Evolutionary conservation across 2,113 vertebrate species (phyloP).

Genomic region (Pterophyllum scalare): DNA sequence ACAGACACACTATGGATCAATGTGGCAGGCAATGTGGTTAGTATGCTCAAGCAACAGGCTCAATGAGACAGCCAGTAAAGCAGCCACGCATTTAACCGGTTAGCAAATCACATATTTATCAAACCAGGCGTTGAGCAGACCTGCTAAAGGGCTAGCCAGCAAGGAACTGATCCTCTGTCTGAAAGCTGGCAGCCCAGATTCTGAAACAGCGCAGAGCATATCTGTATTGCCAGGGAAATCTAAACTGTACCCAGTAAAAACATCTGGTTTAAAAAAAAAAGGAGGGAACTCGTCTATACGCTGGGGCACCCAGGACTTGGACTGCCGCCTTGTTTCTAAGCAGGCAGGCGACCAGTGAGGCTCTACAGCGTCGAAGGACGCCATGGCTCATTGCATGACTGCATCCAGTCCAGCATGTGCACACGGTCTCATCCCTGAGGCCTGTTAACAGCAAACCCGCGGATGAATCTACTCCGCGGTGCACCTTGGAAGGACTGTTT

Average conservation of each 20-base stretch:
- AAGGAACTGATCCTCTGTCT: constrained; percentile 21
- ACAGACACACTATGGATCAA: neutral
- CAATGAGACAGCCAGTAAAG: neutral
- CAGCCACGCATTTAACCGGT: neutral
- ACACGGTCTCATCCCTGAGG: constrained; percentile 18
- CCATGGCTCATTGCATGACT: constrained; percentile 44
- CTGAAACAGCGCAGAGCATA: constrained; percentile 58
- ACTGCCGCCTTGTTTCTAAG: constrained; percentile 48
- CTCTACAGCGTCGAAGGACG: constrained; percentile 43
- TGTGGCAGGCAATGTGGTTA: neutral
- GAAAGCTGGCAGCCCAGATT: constrained; percentile 51
- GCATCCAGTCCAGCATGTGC: constrained; percentile 50
- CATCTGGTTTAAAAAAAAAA: constrained; percentile 79
- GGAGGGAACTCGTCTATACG: constrained; percentile 32
- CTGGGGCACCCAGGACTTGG: constrained; percentile 42
- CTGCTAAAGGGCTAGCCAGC: neutral
- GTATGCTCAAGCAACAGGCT: neutral
- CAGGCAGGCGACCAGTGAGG: constrained; percentile 49
- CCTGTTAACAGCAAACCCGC: constrained; percentile 16
- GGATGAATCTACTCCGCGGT: constrained; percentile 1
- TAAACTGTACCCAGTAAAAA: constrained; percentile 79
- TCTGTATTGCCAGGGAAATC: constrained; percentile 65
- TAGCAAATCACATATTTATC: neutral
- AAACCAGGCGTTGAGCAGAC: neutral
- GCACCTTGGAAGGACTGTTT: neutral